phyloP scores from a whole-genome alignment of 2,113 vertebrate genomes.

The Carassius gibelio region DNA sequence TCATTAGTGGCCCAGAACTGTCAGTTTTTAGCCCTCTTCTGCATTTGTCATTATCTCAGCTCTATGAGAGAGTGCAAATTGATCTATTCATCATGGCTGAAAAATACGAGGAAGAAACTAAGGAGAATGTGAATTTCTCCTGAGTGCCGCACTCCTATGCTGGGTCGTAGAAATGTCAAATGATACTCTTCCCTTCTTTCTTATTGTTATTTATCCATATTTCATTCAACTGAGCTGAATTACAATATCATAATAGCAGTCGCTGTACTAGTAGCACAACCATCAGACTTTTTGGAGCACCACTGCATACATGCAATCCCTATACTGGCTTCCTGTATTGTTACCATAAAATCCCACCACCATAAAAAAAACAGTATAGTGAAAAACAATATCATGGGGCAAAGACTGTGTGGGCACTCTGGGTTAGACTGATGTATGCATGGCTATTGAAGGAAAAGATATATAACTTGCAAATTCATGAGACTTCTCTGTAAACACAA shows the following conservation, averaged over 20 bases:
- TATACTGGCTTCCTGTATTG: neutral
- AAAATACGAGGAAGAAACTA: constrained; percentile 53
- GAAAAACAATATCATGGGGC: neutral
- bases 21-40: constrained; percentile 53
- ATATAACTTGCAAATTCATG: constrained; percentile 27
- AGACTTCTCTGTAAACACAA: neutral
- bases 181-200: neutral
- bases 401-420: neutral
- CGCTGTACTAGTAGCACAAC: neutral
- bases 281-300: neutral
- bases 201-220: constrained; percentile 12
- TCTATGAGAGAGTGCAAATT: constrained; percentile 58
- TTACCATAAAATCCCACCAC: constrained; percentile 16
- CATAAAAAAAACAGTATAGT: no score
- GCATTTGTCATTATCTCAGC: constrained; percentile 62
- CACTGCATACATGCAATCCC: neutral
- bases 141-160: neutral
- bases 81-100: constrained; percentile 60
- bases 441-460: neutral
- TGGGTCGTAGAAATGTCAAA: constrained; percentile 16
- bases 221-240: neutral
- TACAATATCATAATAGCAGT: neutral
- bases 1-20: constrained; percentile 65
- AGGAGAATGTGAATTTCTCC: neutral
- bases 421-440: neutral